Evolutionary conservation across 2,113 vertebrate species (phyloP).

Genomic region (Apistogramma diplotaenia): DNA sequence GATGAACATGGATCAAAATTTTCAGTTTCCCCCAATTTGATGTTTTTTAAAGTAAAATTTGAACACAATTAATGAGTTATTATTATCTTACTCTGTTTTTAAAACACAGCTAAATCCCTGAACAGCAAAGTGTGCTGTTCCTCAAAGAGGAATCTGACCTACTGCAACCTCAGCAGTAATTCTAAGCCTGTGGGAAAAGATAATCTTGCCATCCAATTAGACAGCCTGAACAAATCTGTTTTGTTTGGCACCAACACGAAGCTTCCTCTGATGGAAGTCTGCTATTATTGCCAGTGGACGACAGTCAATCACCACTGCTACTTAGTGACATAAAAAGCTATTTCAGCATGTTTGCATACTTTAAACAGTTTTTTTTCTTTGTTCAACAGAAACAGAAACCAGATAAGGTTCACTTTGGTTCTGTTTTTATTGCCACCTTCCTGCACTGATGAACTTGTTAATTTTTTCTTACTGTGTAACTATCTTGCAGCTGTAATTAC

Average conservation of each 20-base stretch:
- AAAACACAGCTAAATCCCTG: neutral
- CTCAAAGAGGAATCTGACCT: conserved; percentile 44
- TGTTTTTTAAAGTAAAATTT: neutral
- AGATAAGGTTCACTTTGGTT: neutral
- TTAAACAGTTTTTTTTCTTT: neutral
- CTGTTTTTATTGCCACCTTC: neutral
- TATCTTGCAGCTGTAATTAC: neutral
- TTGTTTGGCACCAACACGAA: conserved; percentile 14
- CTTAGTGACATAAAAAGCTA: neutral
- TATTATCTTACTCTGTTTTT: neutral
- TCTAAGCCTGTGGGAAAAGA: conserved; percentile 58
- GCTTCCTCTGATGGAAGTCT: neutral
- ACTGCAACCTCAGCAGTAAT: conserved; percentile 31
- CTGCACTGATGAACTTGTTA: neutral
- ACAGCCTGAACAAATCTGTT: conserved; percentile 51
- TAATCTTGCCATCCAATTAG: conserved; percentile 71
- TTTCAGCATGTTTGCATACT: neutral
- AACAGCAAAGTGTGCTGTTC: conserved; percentile 16
- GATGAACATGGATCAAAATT: neutral
- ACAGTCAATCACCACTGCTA: no score
- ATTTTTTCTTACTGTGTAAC: neutral
- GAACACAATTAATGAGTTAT: neutral
- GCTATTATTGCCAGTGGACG: neutral
- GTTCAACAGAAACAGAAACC: neutral
- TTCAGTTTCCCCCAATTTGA: neutral